Base-by-base conservation (phyloP, 2,888 invertebrate species). In the Hypomecis punctinalis region DNA sequence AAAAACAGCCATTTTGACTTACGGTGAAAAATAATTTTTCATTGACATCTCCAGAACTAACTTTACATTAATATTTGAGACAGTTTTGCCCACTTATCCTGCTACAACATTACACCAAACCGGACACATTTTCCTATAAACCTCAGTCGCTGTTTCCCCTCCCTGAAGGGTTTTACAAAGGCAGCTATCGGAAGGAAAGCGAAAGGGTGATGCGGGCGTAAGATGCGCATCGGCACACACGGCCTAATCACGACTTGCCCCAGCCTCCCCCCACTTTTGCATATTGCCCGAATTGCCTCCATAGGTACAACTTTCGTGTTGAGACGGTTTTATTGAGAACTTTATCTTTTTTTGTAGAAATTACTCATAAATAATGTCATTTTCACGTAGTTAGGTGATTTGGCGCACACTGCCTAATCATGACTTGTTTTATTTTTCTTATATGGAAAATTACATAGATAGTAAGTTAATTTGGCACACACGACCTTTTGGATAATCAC, bases 141-240 rank as follows among this genome's bases (percentile, higher is more conserved):
- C 47, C 39, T 62, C 49, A 33, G 5, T n/a, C 13, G 36, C 59
- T 63, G 58, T 35, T 57, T 61, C 66, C 36, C 55, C 47, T 11
- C 5, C 10, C 53, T 40, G 48, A 56, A 65, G 68, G 68, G 68
- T 59, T 55, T 53, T 51, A 91, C 91, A 91, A 91, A 91, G 90
- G 91, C 90, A 84, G 89, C 86, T 91, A 92, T 91, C 92, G 92
- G 93, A 92, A 91, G 92, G 90, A 92, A 88, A 89, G 84, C 90
- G 91, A 91, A 92, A 91, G 93, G 93, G 93, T 93, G 91, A 93
- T 93, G 90, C 91, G 93, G 93, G 93, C 90, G 87, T 90, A 92
- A 93, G 93, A 93, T 85, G 93, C 93, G 91, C 92, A 90, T 91
- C 92, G 92, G 82, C 91, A 91, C 92, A 92, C 92, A 91, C 91